Evolutionary conservation across 1,140 invertebrate genomes (phyloP), one percentile per base, ranked within the genome.

Genomic region (Sitobion miscanthi): DNA sequence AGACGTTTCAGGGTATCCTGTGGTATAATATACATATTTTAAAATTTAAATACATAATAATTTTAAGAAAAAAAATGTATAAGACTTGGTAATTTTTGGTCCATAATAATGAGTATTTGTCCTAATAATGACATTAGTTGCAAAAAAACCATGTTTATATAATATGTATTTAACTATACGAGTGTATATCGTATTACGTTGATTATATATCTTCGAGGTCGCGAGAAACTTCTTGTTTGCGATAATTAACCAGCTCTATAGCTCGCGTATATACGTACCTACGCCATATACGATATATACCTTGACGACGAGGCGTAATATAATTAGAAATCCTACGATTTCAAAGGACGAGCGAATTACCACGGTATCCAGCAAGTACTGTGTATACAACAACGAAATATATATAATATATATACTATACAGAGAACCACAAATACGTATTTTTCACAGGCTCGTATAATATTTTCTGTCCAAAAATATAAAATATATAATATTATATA

Each of bases 261-360:
- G 38, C 52, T 23, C 35, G 52, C 6, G 11, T 14, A 42, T 57
- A n/a, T 57, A n/a, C 14, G 42, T 47, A 25, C 45, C 42, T 86
- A 86, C 11, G 25, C 38, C 11, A 38, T 45, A 38, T 82, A n/a
- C 8, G 47, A 42, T 42, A 42, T 42, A 42, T 42, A 42, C 42
- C 42, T 47, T 5, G 45, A 47, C 45, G 45, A 21, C 85, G 14
- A 87, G 23, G 20, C 47, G 45, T 89, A 89, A 57, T 89, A 89
- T 89, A 89, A 89, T 89, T 89, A 89, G 20, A 89, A 89, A 89
- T 89, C 52, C 88, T 89, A 38, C 52, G 35, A 57, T 89, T 54
- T 89, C 88, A 89, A 89, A 89, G 35, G 23, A 57, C 88, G 20
- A 35, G 23, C 49, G n/a, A 89, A 89, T 23, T 38, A 89, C 17